phyloP scores from a whole-genome alignment of 2,888 invertebrate genomes.

The Euzophera pinguis region DNA sequence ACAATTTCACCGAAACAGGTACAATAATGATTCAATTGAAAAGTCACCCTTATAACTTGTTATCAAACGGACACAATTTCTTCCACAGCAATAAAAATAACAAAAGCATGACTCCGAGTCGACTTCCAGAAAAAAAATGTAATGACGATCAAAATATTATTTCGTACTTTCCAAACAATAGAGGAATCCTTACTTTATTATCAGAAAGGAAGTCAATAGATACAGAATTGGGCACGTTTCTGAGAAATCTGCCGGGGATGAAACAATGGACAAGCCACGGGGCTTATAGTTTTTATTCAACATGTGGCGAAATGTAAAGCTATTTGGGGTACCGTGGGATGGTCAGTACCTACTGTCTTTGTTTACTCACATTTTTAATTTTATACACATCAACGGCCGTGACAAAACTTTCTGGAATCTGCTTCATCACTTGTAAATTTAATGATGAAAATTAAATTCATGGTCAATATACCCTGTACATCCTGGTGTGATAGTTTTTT shows the following conservation, averaged over 20 bases:
- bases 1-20: no score
- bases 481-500: no score
- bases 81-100: conserved; percentile 54
- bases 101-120: conserved; percentile 40
- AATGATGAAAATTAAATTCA: no score
- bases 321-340: background rate
- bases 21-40: background rate
- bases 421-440: no score
- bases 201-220: conserved; percentile 73
- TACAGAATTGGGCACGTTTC: conserved; percentile 60
- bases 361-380: no score
- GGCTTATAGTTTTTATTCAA: conserved; percentile 44
- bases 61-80: conserved; percentile 37
- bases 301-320: conserved; percentile 37
- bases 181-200: conserved; percentile 58
- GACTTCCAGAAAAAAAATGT: conserved; percentile 44
- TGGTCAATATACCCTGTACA: no score
- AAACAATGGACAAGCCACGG: conserved; percentile 50
- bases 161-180: conserved; percentile 64
- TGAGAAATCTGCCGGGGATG: conserved; percentile 52
- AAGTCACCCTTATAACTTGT: background rate
- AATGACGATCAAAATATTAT: conserved; percentile 71
- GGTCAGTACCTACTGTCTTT: no score
- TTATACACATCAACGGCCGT: no score
- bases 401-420: no score